These are phyloP conservation scores for Batillaria attramentaria DNA, from an alignment of 1,140 invertebrate genomes.

Conservation along the genomic window DNA sequence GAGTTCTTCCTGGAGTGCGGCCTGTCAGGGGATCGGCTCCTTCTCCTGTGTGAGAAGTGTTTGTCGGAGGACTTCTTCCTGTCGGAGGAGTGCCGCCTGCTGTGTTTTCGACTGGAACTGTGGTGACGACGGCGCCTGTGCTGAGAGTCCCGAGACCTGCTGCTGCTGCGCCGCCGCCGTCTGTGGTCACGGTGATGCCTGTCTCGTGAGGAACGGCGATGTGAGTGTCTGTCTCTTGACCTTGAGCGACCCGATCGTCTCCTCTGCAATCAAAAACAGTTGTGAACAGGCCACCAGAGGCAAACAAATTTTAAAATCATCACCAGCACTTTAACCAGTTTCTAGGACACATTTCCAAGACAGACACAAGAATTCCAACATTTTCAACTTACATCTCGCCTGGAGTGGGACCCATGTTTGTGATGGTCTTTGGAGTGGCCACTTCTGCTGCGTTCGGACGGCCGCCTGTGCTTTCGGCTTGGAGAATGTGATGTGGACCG, in stretches of 20 bases:
- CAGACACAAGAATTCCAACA: too few species aligned
- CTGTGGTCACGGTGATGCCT: conserved; percentile 37
- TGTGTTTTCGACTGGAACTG: conserved; percentile 23
- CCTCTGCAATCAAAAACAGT: too few species aligned
- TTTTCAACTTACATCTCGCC: too few species aligned
- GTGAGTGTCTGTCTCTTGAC: conserved; percentile 9
- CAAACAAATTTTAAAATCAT: too few species aligned
- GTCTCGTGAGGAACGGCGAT: conserved; percentile 23
- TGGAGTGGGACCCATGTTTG: too few species aligned
- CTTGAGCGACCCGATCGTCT: too few species aligned
- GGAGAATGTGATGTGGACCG: conserved; percentile 6
- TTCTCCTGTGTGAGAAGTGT: conserved; percentile 30
- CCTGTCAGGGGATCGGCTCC: conserved; percentile 34
- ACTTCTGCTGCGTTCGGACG: not conserved
- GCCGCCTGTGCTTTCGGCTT: not conserved
- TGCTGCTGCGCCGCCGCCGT: conserved; percentile 33
- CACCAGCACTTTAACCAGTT: too few species aligned
- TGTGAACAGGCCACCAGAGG: too few species aligned
- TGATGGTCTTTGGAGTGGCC: too few species aligned
- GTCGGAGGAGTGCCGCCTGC: conserved; percentile 38
- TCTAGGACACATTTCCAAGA: too few species aligned
- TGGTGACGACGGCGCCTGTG: not conserved
- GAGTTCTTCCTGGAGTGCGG: not conserved
- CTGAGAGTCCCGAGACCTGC: conserved; percentile 29
- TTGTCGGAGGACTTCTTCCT: conserved; percentile 30